Evolutionary conservation across 2,113 vertebrate genomes (phyloP).

Genomic region (Vulpes ferrilata): DNA sequence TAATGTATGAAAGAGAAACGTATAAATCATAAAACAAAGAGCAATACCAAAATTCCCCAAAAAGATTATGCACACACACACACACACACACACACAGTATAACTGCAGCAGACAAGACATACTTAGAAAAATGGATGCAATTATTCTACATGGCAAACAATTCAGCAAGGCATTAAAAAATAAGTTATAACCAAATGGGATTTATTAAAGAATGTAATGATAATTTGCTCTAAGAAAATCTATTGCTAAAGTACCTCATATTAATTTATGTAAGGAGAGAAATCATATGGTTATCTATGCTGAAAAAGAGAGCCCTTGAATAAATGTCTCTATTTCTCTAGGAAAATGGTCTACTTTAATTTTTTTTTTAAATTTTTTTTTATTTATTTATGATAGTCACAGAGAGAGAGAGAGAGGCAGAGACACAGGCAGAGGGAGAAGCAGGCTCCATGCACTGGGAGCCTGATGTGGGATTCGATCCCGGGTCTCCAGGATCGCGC

Average conservation of each 20-base stretch:
- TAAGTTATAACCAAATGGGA: not conserved
- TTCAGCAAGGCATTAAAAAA: constrained; percentile 53
- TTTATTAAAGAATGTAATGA: constrained; percentile 34
- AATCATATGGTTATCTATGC: not conserved
- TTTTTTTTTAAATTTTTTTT: not conserved
- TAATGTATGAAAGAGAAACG: not conserved
- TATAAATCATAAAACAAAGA: constrained; percentile 19
- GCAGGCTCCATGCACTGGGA: too few relatives aligned
- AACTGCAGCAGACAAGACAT: not conserved
- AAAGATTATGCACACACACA: not conserved
- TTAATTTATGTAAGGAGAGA: constrained; percentile 51
- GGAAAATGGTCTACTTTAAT: not conserved
- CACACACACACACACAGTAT: not conserved
- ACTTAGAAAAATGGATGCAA: constrained; percentile 36
- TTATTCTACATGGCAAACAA: constrained; percentile 26
- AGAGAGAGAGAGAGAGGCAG: too few relatives aligned
- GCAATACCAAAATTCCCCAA: not conserved
- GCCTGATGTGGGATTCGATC: too few relatives aligned
- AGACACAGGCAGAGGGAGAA: too few relatives aligned
- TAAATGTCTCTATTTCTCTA: constrained; percentile 19
- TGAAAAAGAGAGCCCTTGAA: constrained; percentile 37
- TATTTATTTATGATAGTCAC: too few relatives aligned
- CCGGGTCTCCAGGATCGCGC: too few relatives aligned
- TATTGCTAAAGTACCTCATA: constrained; percentile 19
- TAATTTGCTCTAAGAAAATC: constrained; percentile 52